Percentiles rank a stretch among this genome's conserved stretches.
These are phyloP conservation scores for Apis florea DNA, from an alignment of 1,140 invertebrate species.

Conservation along the genomic window DNA sequence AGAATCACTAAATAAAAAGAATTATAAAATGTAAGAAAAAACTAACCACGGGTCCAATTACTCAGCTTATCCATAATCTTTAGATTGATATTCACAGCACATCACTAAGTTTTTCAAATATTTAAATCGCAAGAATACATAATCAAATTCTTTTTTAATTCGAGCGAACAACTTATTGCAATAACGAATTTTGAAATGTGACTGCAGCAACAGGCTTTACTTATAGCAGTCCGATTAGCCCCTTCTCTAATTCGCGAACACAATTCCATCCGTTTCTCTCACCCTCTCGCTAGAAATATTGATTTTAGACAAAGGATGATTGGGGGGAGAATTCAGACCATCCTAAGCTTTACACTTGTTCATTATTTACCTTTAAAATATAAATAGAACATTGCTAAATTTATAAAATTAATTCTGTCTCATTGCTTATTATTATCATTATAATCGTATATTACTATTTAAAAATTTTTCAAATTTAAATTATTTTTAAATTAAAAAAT, in stretches of 20 bases:
- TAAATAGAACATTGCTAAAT: constrained; percentile 66
- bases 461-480: constrained; percentile 24
- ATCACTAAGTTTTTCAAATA: constrained; percentile 69
- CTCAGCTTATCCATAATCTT: constrained; percentile 76
- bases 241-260: constrained; percentile 61
- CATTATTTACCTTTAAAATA: constrained; percentile 73
- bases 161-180: constrained; percentile 34
- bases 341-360: constrained; percentile 57
- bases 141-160: constrained; percentile 44
- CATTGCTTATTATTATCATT: constrained; percentile 33
- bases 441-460: constrained; percentile 6
- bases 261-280: constrained; percentile 51
- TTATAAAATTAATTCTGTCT: constrained; percentile 49
- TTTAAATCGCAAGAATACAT: constrained; percentile 41
- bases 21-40: constrained; percentile 24
- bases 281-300: constrained; percentile 76
- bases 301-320: constrained; percentile 70
- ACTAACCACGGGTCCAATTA: constrained; percentile 75
- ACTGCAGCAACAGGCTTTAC: constrained; percentile 78
- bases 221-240: constrained; percentile 73
- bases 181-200: constrained; percentile 50
- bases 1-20: background rate
- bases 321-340: constrained; percentile 67
- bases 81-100: constrained; percentile 71
- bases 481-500: background rate